A percentile compares a stretch with the other conserved stretches of the same genome.
These are phyloP conservation scores for Lateolabrax maculatus DNA, from an alignment of 2,797 vertebrate genomes.

Conservation along the genomic window DNA sequence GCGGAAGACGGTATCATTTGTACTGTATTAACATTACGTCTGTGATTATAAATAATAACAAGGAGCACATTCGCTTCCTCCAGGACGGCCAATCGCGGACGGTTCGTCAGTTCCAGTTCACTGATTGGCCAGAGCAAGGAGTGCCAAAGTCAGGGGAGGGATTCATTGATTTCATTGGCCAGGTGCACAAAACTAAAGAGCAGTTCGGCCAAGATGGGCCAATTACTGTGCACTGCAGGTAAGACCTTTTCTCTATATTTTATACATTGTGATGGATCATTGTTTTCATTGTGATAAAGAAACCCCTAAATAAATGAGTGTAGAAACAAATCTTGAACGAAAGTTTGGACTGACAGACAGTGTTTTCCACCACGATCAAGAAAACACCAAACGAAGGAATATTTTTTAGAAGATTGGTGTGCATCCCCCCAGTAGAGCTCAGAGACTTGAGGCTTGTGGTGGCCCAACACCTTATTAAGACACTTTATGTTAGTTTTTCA, in stretches of 20 bases:
- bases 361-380: neutral
- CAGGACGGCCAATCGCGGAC: conserved; percentile 99
- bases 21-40: neutral
- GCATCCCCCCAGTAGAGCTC: neutral
- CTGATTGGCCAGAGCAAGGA: conserved; percentile 99
- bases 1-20: neutral
- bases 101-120: conserved; percentile 99
- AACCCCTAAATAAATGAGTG: accelerated
- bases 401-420: neutral
- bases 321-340: neutral
- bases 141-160: conserved; percentile 99
- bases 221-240: conserved; percentile 99
- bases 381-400: neutral
- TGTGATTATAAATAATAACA: neutral
- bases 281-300: neutral
- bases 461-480: neutral
- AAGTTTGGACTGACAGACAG: neutral
- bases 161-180: conserved; percentile 99
- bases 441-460: neutral
- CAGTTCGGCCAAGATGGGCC: conserved; percentile 99
- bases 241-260: conserved; percentile 49
- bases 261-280: neutral
- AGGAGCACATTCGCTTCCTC: conserved; percentile 4
- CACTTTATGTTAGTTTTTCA: neutral
- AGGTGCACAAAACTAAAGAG: conserved; percentile 99